Evolutionary conservation across 2,888 invertebrate genomes (phyloP), one percentile per base, ranked within the genome.

Genomic region (Aporophyla nigra): DNA sequence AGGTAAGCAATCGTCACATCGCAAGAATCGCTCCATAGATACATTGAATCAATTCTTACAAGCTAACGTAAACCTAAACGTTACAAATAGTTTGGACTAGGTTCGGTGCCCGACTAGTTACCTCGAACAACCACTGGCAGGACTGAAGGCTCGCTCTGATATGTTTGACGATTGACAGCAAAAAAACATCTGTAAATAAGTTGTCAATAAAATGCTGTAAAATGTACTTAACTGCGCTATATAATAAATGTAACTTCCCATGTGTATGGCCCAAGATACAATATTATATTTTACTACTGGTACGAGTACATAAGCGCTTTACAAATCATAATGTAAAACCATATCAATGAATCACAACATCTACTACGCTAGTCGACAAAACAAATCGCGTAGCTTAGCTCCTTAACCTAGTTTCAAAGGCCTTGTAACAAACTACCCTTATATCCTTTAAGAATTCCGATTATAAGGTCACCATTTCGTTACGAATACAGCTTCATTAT

Each of bases 401-500:
- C 88, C 93, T 93, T 93, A 94, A 82, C 65, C 93, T 95, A 95
- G 89, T 89, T 92, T 93, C 93, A 93, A 96, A 96, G 96, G 96
- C 96, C 96, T 92, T 96, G 93, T 93, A 92, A 93, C 94, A 95
- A 95, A 90, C 96, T 96, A 96, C 94, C 94, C 96, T 96, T 96
- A 96, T 91, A 94, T 95, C 95, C 94, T 94, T 95, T 93, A 93
- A 94, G 93, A 96, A 96, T 96, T 95, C 94, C 95, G 93, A 93
- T 93, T 93, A 93, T 93, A 96, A 96, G 95, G 95, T 95, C 96
- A 96, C 95, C 93, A 93, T 95, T 94, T 95, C 93, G 93, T 94
- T 93, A 94, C 92, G 91, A 94, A 93, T 94, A 94, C 95, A 94
- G 92, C 93, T 90, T 94, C 91, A 92, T 90, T 94, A 94, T 95